Percentiles rank a stretch among this genome's conserved stretches.
phyloP scores from a whole-genome alignment of 1,140 invertebrate species.

The Pararge aegeria region DNA sequence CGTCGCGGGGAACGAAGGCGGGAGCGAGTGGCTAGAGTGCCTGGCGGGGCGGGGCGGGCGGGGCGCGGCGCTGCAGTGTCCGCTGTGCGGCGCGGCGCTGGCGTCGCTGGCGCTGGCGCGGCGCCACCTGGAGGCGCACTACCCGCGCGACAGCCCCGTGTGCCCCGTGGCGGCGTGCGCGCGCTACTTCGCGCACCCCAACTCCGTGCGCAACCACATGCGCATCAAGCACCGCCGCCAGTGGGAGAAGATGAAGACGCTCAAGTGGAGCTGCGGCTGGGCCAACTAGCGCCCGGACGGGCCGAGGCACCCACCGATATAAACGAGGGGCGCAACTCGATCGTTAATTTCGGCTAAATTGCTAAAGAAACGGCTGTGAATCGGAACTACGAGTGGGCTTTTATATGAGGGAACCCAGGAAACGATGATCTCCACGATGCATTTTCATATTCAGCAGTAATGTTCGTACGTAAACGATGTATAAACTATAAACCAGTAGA shows the following conservation, averaged over 20 bases:
- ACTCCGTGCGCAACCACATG: slow-evolving; percentile 92
- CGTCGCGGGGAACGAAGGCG: slow-evolving; percentile 38
- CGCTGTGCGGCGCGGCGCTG: slow-evolving; percentile 83
- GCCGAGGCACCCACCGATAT: no score
- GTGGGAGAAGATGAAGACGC: slow-evolving; percentile 90
- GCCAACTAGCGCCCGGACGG: slow-evolving; percentile 30
- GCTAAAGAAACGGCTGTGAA: slow-evolving; percentile 61
- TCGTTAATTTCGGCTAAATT: slow-evolving; percentile 35
- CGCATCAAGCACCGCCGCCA: slow-evolving; percentile 88
- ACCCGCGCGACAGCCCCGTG: slow-evolving; percentile 88
- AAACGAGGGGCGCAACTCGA: slow-evolving; percentile 25
- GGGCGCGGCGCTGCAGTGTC: slow-evolving; percentile 80
- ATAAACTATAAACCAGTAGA: slow-evolving; percentile 55
- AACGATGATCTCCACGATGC: slow-evolving; percentile 65
- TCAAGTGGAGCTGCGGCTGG: slow-evolving; percentile 86
- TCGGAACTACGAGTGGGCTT: slow-evolving; percentile 54
- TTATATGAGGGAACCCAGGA: slow-evolving; percentile 37
- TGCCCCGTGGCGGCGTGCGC: slow-evolving; percentile 88
- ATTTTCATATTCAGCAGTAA: slow-evolving; percentile 66
- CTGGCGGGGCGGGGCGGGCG: slow-evolving; percentile 38
- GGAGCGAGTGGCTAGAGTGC: slow-evolving; percentile 44
- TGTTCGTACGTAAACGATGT: slow-evolving; percentile 56
- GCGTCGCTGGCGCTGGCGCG: slow-evolving; percentile 83
- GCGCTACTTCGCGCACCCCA: slow-evolving; percentile 88
- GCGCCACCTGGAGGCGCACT: slow-evolving; percentile 88